Evolutionary conservation across 37 sponge, comb jelly and placozoan genomes (phyloP).

Genomic region (Halichondria panicea): DNA sequence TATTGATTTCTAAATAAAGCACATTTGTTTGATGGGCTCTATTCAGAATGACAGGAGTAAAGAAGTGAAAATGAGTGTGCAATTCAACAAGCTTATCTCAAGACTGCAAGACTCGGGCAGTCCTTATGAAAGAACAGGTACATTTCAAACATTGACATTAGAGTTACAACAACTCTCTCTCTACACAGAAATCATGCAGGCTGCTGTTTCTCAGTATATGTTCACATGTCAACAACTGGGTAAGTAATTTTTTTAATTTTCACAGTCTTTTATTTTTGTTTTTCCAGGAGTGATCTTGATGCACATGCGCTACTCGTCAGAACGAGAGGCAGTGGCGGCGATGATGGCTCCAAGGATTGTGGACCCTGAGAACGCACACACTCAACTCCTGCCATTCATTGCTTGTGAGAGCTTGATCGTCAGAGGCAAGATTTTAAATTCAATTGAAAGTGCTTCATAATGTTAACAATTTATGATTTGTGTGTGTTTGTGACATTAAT

Average conservation of each 20-base stretch:
- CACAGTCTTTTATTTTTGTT: neutral
- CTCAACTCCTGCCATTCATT: conserved; percentile 59
- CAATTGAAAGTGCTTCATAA: conserved; percentile 1
- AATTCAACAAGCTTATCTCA: conserved; percentile 44
- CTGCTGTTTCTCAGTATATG: conserved; percentile 7
- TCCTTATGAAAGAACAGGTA: conserved; percentile 51
- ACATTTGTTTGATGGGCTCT: neutral
- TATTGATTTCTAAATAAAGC: neutral
- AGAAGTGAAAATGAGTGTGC: conserved; percentile 26
- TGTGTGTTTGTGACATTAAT: too few relatives aligned
- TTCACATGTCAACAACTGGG: conserved; percentile 66
- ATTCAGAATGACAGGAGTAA: neutral
- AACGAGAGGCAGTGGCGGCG: conserved; percentile 25
- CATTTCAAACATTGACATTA: neutral
- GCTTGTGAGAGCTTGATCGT: conserved; percentile 16
- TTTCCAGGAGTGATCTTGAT: conserved; percentile 53
- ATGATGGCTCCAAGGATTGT: conserved; percentile 31
- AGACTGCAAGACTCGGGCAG: conserved; percentile 23
- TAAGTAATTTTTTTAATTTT: neutral
- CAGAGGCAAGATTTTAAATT: conserved; percentile 11
- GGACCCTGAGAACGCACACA: conserved; percentile 59
- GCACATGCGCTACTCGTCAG: conserved; percentile 51
- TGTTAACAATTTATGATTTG: neutral
- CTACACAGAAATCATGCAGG: conserved; percentile 5
- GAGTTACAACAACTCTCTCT: too few relatives aligned